These are phyloP conservation scores for Drosophila acutilabella DNA, from an alignment of 2,888 invertebrate genomes.

Conservation along the genomic window DNA sequence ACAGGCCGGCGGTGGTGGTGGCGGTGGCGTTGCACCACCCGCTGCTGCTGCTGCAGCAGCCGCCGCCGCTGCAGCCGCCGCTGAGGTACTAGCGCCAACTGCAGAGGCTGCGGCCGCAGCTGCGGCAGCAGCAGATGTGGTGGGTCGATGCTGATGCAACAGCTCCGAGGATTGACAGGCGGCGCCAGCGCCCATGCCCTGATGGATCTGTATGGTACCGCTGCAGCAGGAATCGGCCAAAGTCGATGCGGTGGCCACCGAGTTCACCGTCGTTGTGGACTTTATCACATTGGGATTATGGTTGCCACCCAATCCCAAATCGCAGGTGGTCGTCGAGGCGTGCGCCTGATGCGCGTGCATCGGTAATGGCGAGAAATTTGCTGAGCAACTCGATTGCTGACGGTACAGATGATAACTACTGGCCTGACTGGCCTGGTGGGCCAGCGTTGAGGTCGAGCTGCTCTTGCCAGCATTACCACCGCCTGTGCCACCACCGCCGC, in stretches of 20 bases:
- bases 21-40: conserved; percentile 73
- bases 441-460: conserved; percentile 78
- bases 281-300: conserved; percentile 84
- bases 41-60: conserved; percentile 60
- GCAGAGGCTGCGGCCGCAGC: conserved; percentile 48
- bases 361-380: conserved; percentile 84
- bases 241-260: conserved; percentile 83
- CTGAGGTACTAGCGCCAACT: conserved; percentile 44
- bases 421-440: conserved; percentile 59
- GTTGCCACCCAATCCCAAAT: conserved; percentile 82
- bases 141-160: conserved; percentile 68
- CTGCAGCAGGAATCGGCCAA: conserved; percentile 84
- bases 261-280: conserved; percentile 84
- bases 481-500: conserved; percentile 21
- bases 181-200: conserved; percentile 80
- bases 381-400: conserved; percentile 84
- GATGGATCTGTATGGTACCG: conserved; percentile 81
- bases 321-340: conserved; percentile 84
- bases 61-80: conserved; percentile 54
- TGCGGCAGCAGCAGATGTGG: conserved; percentile 54
- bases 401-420: conserved; percentile 81
- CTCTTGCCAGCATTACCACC: conserved; percentile 60
- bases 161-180: conserved; percentile 81
- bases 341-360: conserved; percentile 84
- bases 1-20: conserved; percentile 77